Evolutionary conservation across 2,888 invertebrate species (phyloP).

Genomic region (Anoncus sp.): DNA sequence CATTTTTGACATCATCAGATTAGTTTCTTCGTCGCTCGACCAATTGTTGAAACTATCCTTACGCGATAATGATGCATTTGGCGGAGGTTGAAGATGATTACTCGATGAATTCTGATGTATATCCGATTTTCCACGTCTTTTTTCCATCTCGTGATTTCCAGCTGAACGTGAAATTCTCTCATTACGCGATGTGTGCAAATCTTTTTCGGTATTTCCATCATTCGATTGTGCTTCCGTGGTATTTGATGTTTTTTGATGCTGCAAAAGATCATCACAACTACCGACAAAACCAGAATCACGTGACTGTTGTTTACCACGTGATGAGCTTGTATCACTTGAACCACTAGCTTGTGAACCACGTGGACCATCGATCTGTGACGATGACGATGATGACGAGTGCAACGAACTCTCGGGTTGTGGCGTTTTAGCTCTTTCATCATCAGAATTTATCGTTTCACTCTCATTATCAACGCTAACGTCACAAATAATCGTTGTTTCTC

Average conservation of each 20-base stretch:
- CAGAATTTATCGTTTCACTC: conserved; percentile 84
- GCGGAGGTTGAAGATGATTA: conserved; percentile 85
- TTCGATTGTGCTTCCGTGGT: conserved; percentile 45
- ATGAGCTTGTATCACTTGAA: conserved; percentile 72
- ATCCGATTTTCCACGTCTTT: conserved; percentile 52
- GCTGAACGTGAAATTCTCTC: conserved; percentile 54
- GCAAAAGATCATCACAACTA: conserved; percentile 93
- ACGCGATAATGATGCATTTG: conserved; percentile 87
- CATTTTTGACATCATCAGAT: conserved; percentile 98
- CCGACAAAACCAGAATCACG: conserved; percentile 95
- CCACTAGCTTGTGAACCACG: conserved; percentile 68
- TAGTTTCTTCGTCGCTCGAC: conserved; percentile 97
- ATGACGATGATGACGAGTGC: conserved; percentile 58
- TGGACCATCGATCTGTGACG: conserved; percentile 66
- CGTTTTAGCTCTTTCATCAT: conserved; percentile 87
- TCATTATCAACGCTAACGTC: conserved; percentile 85
- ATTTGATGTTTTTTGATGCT: conserved; percentile 84
- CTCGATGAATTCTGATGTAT: conserved; percentile 55
- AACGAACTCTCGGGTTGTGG: conserved; percentile 86
- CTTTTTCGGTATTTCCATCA: conserved; percentile 64
- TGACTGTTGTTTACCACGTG: conserved; percentile 91
- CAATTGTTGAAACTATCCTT: conserved; percentile 97
- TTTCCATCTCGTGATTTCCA: conserved; percentile 39
- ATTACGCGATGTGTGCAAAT: conserved; percentile 42
- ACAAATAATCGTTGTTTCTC: conserved; percentile 84